Evolutionary conservation across 2,888 invertebrate species (phyloP), one percentile per base, ranked within the genome.

Genomic region (Aricia artaxerxes): DNA sequence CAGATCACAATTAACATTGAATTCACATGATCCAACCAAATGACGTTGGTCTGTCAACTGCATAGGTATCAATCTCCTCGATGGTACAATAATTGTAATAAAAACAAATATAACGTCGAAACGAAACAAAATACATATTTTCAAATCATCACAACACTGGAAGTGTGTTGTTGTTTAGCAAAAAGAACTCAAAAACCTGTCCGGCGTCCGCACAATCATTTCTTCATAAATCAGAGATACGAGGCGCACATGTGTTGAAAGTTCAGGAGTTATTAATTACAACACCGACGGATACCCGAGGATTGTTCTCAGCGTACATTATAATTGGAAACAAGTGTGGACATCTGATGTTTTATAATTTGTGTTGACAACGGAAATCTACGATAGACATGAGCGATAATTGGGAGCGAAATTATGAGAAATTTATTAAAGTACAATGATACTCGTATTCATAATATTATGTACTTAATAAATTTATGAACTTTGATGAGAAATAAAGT

Each of bases 251-350:
- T 89, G 90, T 91, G 92, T 88, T 84, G 84, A 83, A 82, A 86
- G 85, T 89, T 88, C 87, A 87, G 87, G 83, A 86, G 88, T 87
- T 89, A 92, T 92, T 92, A 90, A 91, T 92, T 89, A 90, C 85
- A 77, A 83, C 82, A 86, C 88, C 87, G 88, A 87, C 88, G 87
- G 88, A 89, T 89, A 89, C 87, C 88, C 88, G 89, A 87, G 83
- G 83, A 81, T 78, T 79, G 83, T 90, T 90, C 91, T 87, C 90
- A 89, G 13, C 57, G 57, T 92, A 88, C 89, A 86, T 83, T 85
- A 87, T 76, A 76, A 76, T 76, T 76, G 76, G 76, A 76, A 76
- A 76, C 76, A 76, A 76, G 76, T 76, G 76, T 53, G 53, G 44
- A 49, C 49, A 57, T 53, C 53, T 31, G 76, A 53, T 76, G 53